Evolutionary conservation across 1,140 invertebrate genomes (phyloP).

Genomic region (Harpegnathos saltator): DNA sequence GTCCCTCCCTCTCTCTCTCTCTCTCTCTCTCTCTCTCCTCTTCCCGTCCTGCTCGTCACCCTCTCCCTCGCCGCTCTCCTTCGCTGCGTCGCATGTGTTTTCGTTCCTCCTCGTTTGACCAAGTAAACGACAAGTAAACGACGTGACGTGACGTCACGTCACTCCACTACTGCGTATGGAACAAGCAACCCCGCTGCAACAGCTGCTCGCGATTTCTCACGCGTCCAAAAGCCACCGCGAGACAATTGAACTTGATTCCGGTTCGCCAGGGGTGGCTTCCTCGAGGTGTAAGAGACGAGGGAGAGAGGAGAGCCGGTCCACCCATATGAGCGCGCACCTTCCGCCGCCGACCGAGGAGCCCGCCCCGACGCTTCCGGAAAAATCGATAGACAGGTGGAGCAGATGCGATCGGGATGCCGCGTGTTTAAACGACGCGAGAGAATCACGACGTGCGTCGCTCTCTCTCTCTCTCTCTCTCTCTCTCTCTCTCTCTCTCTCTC

Average conservation of each 20-base stretch:
- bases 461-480: too few relatives aligned
- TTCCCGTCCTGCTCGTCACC: too few relatives aligned
- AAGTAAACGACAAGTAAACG: slow-evolving; percentile 66
- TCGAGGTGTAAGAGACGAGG: slow-evolving; percentile 62
- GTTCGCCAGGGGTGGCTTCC: slow-evolving; percentile 68
- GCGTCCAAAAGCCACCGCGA: slow-evolving; percentile 81
- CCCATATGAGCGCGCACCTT: slow-evolving; percentile 71
- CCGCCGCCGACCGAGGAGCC: slow-evolving; percentile 37
- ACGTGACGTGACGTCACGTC: slow-evolving; percentile 71
- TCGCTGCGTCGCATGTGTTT: slow-evolving; percentile 13
- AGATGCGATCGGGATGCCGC: slow-evolving; percentile 64
- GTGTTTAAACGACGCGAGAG: slow-evolving; percentile 15
- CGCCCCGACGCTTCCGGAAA: slow-evolving; percentile 69
- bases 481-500: too few relatives aligned
- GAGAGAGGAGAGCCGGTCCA: slow-evolving; percentile 63
- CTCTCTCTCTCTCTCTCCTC: neutral
- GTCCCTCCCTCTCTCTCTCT: slow-evolving; percentile 31
- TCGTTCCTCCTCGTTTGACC: slow-evolving; percentile 38
- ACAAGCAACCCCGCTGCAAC: slow-evolving; percentile 67
- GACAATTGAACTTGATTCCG: slow-evolving; percentile 83
- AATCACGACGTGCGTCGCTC: too few relatives aligned
- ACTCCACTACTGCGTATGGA: slow-evolving; percentile 34
- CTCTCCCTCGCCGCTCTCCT: slow-evolving; percentile 27
- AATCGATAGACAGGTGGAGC: slow-evolving; percentile 76
- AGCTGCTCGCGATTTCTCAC: slow-evolving; percentile 83